Evolutionary conservation across 1,140 invertebrate species (phyloP).

Genomic region (Nixonia krombeini): DNA sequence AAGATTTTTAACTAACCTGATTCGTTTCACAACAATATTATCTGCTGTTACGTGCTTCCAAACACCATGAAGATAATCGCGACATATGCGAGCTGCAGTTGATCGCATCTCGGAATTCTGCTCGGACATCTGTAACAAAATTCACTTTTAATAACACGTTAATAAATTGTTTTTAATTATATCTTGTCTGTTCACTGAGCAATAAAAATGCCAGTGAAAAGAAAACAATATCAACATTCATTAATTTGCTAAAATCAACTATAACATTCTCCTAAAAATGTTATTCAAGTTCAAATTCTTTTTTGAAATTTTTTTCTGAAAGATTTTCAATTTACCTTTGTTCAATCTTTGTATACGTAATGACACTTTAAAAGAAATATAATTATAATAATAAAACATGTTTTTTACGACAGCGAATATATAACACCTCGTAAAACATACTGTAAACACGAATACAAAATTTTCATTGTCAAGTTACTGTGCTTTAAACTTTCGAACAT

Average conservation of each 20-base stretch:
- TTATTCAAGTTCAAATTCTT: background rate
- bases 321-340: too few species aligned
- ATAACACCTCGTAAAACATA: too few species aligned
- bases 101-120: conserved; percentile 80
- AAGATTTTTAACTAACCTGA: conserved; percentile 76
- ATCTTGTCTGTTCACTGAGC: too few species aligned
- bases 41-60: conserved; percentile 86
- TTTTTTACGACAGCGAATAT: too few species aligned
- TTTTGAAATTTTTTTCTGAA: background rate
- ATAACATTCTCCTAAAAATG: background rate
- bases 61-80: conserved; percentile 87
- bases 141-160: background rate
- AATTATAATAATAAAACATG: too few species aligned
- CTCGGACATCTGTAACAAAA: conserved; percentile 69
- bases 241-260: background rate
- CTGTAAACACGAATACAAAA: too few species aligned
- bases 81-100: conserved; percentile 87
- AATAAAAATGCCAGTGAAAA: background rate
- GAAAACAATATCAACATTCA: background rate
- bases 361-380: too few species aligned
- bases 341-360: too few species aligned
- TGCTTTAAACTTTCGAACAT: too few species aligned
- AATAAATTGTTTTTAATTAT: conserved; percentile 3
- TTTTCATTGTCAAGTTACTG: too few species aligned
- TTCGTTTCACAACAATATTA: conserved; percentile 83